Conservation (phyloP, 2,888 invertebrate species). For the Eulithis testata region DNA sequence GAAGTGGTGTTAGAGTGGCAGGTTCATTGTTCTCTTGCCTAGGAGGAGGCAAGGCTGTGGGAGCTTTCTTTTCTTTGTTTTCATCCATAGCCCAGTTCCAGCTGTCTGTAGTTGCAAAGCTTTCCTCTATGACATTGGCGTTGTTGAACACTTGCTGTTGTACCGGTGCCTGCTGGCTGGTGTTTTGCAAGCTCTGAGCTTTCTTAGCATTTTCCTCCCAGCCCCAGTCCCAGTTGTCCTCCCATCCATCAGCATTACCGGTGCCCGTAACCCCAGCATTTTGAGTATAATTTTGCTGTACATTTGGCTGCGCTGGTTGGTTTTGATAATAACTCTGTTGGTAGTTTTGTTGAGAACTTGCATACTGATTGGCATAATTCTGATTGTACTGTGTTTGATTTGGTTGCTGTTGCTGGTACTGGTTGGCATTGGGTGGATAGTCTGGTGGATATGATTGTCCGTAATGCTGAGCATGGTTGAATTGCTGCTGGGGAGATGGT, state of each 20-base stretch:
- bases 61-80: constrained; percentile 58
- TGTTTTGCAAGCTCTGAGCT: constrained; percentile 56
- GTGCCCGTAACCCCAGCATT: constrained; percentile 44
- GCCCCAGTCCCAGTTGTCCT: constrained; percentile 85
- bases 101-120: constrained; percentile 82
- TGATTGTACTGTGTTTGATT: constrained; percentile 38
- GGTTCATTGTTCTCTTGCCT: constrained; percentile 45
- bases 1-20: constrained; percentile 44
- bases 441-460: constrained; percentile 69
- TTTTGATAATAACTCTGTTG: constrained; percentile 41
- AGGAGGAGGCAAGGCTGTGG: constrained; percentile 34
- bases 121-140: constrained; percentile 83
- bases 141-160: constrained; percentile 60
- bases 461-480: constrained; percentile 75
- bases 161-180: constrained; percentile 33
- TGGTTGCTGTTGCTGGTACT: constrained; percentile 62
- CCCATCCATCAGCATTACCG: constrained; percentile 67
- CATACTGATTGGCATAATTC: constrained; percentile 40
- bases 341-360: constrained; percentile 45
- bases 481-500: constrained; percentile 36
- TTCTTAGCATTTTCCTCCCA: constrained; percentile 84
- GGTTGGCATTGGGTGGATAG: constrained; percentile 65
- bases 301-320: constrained; percentile 57
- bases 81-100: constrained; percentile 87
- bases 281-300: constrained; percentile 59